phyloP scores from a whole-genome alignment of 2,888 invertebrate genomes.

The Agrochola lota region DNA sequence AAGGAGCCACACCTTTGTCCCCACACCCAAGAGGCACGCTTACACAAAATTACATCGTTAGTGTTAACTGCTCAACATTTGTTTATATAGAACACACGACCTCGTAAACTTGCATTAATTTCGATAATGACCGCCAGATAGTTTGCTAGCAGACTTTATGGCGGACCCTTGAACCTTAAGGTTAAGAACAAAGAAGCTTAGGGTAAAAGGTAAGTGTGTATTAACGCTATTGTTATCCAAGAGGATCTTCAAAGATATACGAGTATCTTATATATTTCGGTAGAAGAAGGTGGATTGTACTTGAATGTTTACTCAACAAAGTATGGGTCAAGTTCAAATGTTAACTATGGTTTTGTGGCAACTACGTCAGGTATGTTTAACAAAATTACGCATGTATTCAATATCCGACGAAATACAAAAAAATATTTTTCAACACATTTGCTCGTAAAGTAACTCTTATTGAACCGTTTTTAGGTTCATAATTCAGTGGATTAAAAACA shows the following conservation, averaged over 20 bases:
- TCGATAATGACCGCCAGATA: conserved; percentile 74
- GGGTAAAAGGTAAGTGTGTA: conserved; percentile 44
- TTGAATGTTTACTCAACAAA: conserved; percentile 15
- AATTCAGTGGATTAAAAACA: no score
- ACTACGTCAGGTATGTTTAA: neutral
- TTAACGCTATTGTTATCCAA: conserved; percentile 38
- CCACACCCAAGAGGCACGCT: conserved; percentile 70
- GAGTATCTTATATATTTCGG: conserved; percentile 9
- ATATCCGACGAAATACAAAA: neutral
- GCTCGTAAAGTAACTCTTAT: no score
- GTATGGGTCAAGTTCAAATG: conserved; percentile 11
- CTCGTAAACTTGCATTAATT: conserved; percentile 79
- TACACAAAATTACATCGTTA: conserved; percentile 84
- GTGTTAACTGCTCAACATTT: conserved; percentile 80
- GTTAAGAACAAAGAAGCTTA: conserved; percentile 37
- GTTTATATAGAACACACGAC: conserved; percentile 75
- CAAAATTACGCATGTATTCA: neutral
- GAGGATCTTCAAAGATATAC: conserved; percentile 20
- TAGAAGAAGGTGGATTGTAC: conserved; percentile 19
- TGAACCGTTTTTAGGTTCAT: no score
- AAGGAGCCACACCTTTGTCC: conserved; percentile 32
- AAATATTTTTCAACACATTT: no score
- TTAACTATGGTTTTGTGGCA: neutral
- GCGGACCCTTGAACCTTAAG: conserved; percentile 45
- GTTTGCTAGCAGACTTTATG: conserved; percentile 56